Base-by-base conservation (phyloP, 2,797 vertebrate species). In the Carcharodon carcharias region DNA sequence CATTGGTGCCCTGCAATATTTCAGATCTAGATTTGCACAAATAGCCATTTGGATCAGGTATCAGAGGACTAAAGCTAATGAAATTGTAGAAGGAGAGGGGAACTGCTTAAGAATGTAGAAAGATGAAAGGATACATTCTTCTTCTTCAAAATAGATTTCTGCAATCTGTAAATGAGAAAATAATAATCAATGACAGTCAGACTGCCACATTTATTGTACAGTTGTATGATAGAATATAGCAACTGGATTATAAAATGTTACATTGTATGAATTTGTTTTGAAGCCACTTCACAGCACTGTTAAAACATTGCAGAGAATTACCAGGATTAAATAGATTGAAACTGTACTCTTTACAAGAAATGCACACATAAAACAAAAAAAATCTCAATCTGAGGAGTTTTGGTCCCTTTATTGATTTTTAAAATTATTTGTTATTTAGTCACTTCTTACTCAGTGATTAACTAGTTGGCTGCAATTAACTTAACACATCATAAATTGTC, bases 91-190 rank as follows among this genome's bases (percentile, higher is more conserved):
- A 82, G 16, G 16, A 82, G 16, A 0, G 3, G 45, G 45, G n/a
- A 82, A 40, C 40, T 82, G 40, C 26, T 63, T 93, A 18, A 65
- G 67, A 61, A 91, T 58, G 31, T 97, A 96, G 63, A 97, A 97
- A 98, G 8, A 26, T 69, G 65, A 95, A 73, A 99, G 98, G 99
- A 99, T 99, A 99, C 99, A 99, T 96, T 99, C 99, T 97, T 98
- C 98, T 56, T 98, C 98, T 96, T 98, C 98, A 97, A 99, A 98
- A 97, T 99, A 99, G 96, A 98, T 98, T 97, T 99, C 99, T 3
- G 99, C 99, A 97, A 99, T 99, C 99, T 99, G 98, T 92, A 97
- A 96, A 96, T 96, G 92, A 96, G 67, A 96, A 96, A 96, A 50
- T 96, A 96, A 96, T n/a, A 6, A 97, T 92, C 35, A 4, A 65